Evolutionary conservation across 1,140 invertebrate genomes (phyloP).

Genomic region (Cydia splendana): DNA sequence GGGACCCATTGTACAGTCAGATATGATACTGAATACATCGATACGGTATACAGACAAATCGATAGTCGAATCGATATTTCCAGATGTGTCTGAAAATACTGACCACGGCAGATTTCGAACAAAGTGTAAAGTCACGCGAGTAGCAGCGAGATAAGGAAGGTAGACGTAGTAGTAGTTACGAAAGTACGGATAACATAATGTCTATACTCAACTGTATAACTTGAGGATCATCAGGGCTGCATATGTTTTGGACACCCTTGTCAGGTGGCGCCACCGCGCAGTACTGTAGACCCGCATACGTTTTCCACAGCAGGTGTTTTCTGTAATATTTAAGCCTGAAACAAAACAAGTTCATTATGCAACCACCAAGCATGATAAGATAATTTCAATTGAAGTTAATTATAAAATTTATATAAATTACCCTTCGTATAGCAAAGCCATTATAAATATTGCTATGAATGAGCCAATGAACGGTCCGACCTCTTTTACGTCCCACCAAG

Average conservation of each 20-base stretch:
- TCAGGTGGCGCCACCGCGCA: slow-evolving; percentile 86
- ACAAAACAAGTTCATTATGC: slow-evolving; percentile 40
- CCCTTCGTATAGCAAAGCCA: slow-evolving; percentile 95
- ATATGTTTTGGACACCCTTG: slow-evolving; percentile 82
- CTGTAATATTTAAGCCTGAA: slow-evolving; percentile 91
- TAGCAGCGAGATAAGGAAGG: too few relatives aligned
- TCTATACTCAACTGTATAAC: slow-evolving; percentile 83
- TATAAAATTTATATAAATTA: slow-evolving; percentile 41
- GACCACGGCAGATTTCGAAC: too few relatives aligned
- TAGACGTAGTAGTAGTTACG: background rate
- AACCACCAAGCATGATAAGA: slow-evolving; percentile 20
- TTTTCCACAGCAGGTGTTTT: slow-evolving; percentile 91
- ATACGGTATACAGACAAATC: too few relatives aligned
- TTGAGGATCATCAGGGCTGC: slow-evolving; percentile 83
- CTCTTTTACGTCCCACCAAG: slow-evolving; percentile 88
- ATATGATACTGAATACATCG: too few relatives aligned
- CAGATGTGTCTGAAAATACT: too few relatives aligned
- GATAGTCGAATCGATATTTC: too few relatives aligned
- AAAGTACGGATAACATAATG: background rate
- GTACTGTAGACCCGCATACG: slow-evolving; percentile 82
- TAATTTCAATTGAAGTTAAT: slow-evolving; percentile 2
- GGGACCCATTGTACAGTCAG: too few relatives aligned
- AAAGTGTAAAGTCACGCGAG: too few relatives aligned
- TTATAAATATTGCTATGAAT: slow-evolving; percentile 91
- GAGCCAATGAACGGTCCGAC: slow-evolving; percentile 89